These are phyloP conservation scores for Patiria pectinifera DNA, from an alignment of 53 echinoderm and acorn worm species.

Conservation along the genomic window DNA sequence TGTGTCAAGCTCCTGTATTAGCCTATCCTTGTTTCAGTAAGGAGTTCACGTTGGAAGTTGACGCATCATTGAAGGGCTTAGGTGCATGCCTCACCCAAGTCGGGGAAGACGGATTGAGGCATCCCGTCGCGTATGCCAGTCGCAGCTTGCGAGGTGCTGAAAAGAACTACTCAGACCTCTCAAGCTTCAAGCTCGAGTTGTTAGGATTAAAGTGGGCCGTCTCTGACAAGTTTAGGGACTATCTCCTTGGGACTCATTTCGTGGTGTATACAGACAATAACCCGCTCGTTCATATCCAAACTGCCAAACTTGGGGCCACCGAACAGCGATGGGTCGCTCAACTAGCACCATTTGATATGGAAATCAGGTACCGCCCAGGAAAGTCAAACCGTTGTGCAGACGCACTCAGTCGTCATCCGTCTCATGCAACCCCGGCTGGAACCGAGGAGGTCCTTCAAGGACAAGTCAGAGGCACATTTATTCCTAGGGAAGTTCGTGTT, in stretches of 20 bases:
- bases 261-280: not conserved
- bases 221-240: too few relatives aligned
- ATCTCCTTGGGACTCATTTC: too few relatives aligned
- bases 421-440: too few relatives aligned
- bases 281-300: constrained; percentile 2
- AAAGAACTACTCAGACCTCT: constrained; percentile 52
- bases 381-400: constrained; percentile 1
- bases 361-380: not conserved
- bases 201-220: constrained; percentile 56
- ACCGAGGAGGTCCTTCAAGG: too few relatives aligned
- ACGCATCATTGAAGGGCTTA: constrained; percentile 49
- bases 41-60: constrained; percentile 57
- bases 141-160: too few relatives aligned
- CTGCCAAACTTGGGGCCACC: too few relatives aligned
- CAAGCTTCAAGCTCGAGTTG: constrained; percentile 43
- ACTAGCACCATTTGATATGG: not conserved
- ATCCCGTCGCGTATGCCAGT: constrained; percentile 61
- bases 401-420: not conserved
- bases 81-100: not conserved
- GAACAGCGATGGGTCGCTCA: not conserved
- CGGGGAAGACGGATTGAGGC: constrained; percentile 25
- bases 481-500: not conserved
- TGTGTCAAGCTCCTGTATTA: constrained; percentile 55
- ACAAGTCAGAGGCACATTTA: not conserved
- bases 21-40: constrained; percentile 50